Base-by-base conservation (phyloP, 30 jellyfish, hydroid and myxozoan species). In the Nemopilema nomurai region DNA sequence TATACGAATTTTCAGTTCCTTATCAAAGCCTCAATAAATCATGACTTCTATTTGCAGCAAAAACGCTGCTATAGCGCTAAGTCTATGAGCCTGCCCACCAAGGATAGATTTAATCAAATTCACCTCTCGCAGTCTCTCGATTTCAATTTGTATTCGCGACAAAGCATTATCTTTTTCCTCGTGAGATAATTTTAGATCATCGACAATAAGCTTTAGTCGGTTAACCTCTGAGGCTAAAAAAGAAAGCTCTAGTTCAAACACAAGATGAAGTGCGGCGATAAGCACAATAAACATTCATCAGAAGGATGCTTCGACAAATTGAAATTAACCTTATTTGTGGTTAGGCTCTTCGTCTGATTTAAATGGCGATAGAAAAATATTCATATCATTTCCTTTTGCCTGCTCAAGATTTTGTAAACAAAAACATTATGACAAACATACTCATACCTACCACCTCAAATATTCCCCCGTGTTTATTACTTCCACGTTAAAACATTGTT, bases 221-320 rank as follows among this genome's bases (percentile, higher is more conserved):
- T 83, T 95, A 41, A 93, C 96, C 77, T 95, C 99, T 3, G 99
- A 95, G 1, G 99, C 99, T 95, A 62, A 4, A 67, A 76, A 41
- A 41, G 57, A 41, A 41, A 41, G 57, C 13, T 41, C 13, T 13
- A 41, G 57, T 41, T 41, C 13, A 41, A 41, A 41, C 57, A 41
- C 57, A 41, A 41, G 57, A 41, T 41, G 13, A 41, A 41, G 13
- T 41, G 6, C 13, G 57, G 13, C 6, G 57, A 41, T 41, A 41
- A 41, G 57, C 57, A 41, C 57, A 41, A 41, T 41, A 41, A 41
- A 41, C 6, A 41, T 3, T 41, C n/a, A n/a, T 41, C 57, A 41
- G 57, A 41, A 41, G 57, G 9, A 13, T 41, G 57, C 13, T 41
- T 13, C 57, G 13, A 41, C 57, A 41, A 13, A 41, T 41, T 41